Conservation (phyloP, 2,888 invertebrate species). For the Leistus spinibarbis region DNA sequence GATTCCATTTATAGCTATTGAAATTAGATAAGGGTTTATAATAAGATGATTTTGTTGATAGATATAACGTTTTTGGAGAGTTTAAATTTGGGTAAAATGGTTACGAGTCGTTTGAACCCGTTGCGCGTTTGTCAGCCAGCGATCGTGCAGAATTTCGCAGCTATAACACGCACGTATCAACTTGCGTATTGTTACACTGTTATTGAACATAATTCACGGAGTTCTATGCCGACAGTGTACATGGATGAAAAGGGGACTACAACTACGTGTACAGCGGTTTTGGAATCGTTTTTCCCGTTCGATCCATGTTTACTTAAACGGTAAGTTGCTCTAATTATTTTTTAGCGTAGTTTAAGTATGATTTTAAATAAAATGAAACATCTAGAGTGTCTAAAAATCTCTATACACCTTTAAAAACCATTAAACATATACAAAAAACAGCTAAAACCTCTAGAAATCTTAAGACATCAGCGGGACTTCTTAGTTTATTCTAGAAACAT, state of each 20-base stretch:
- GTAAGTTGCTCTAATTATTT: conserved; percentile 53
- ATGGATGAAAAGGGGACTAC: conserved; percentile 58
- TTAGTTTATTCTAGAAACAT: too few species aligned
- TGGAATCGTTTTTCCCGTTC: conserved; percentile 82
- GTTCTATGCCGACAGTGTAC: conserved; percentile 64
- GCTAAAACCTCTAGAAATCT: too few species aligned
- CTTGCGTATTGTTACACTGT: conserved; percentile 91
- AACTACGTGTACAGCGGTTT: conserved; percentile 55
- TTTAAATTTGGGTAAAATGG: conserved; percentile 83
- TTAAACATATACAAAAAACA: too few species aligned
- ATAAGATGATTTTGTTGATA: conserved; percentile 57
- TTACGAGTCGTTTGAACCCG: conserved; percentile 87
- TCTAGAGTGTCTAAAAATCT: too few species aligned
- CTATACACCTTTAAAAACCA: too few species aligned
- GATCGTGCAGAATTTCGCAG: conserved; percentile 80
- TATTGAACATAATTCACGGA: conserved; percentile 81
- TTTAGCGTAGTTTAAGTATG: background rate
- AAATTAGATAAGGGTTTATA: conserved; percentile 3
- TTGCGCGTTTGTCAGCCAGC: conserved; percentile 79
- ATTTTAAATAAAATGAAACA: background rate
- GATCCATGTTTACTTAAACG: conserved; percentile 82
- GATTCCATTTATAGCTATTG: background rate
- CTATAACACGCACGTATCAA: conserved; percentile 82
- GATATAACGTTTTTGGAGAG: conserved; percentile 80
- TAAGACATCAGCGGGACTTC: too few species aligned